Evolutionary conservation across 2,888 invertebrate species (phyloP), one percentile per base, ranked within the genome.

Genomic region (Sphaerophoria taeniata): DNA sequence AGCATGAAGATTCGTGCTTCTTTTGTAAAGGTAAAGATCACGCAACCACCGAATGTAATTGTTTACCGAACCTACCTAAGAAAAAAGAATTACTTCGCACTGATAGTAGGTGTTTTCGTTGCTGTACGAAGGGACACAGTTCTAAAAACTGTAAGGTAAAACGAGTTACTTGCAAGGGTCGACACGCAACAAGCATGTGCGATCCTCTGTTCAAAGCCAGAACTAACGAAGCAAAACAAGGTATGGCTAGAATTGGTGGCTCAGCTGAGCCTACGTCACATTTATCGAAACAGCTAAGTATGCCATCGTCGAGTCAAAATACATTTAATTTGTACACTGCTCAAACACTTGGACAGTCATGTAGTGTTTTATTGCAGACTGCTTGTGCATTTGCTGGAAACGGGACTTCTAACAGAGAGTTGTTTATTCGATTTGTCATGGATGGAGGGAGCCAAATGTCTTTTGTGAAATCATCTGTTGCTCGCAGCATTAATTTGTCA

Each of bases 381-480:
- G 58, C 39, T 16, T 60, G 58, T 43, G 58, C 58, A 7, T 60
- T 60, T 60, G 58, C 58, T 60, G n/a, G 14, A 11, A 60, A 60
- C 24, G 5, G 9, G 16, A 3, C 11, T 60, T 16, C 58, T 60
- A 39, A 43, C 39, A 9, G 58, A 60, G 24, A 60, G 31, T 5
- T 34, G 31, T 55, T 55, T 14, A 58, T 58, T 36, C 36, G 58
- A 34, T 58, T 58, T 58, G 58, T 58, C 33, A 58, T 58, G 58
- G 58, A 58, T 36, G 58, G 58, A 7, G 58, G 58, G 6, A 58
- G 58, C 16, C 39, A 43, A 43, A 43, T 43, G 39, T 7, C 39
- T 43, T 43, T 43, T 43, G 39, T 43, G 7, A 43, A 58, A 58
- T 58, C 58, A 58, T 34, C 58, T 58, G 58, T 58, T 34, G 58